phyloP scores from a whole-genome alignment of 2,113 vertebrate species.

The Siniperca chuatsi region DNA sequence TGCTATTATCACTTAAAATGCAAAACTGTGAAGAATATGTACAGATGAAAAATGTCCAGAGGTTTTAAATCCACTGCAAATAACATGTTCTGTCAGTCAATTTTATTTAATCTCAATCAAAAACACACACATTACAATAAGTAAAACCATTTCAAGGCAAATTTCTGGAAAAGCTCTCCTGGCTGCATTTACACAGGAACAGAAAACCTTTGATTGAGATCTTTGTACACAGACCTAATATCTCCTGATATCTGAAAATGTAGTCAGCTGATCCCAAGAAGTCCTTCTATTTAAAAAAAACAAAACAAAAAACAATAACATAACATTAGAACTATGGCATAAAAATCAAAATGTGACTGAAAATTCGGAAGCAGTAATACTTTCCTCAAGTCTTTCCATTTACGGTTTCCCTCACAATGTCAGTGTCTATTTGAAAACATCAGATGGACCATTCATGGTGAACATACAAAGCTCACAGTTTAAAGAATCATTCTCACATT shows the following conservation, averaged over 20 bases:
- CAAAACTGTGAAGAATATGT: background rate
- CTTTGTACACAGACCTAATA: slow-evolving; percentile 17
- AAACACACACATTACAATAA: slow-evolving; percentile 54
- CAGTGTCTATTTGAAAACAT: slow-evolving; percentile 47
- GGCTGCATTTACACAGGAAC: slow-evolving; percentile 16
- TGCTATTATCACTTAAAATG: background rate
- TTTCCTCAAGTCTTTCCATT: slow-evolving; percentile 52
- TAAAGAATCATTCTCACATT: slow-evolving; percentile 59
- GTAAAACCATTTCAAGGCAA: slow-evolving; percentile 54
- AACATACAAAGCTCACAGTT: slow-evolving; percentile 30
- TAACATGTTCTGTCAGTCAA: slow-evolving; percentile 29
- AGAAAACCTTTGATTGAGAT: slow-evolving; percentile 22
- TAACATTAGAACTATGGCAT: slow-evolving; percentile 6
- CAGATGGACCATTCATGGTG: slow-evolving; percentile 26
- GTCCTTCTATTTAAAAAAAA: background rate
- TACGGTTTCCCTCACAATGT: slow-evolving; percentile 19
- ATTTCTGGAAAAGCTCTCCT: slow-evolving; percentile 15
- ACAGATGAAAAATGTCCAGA: background rate
- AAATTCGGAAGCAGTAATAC: slow-evolving; percentile 65
- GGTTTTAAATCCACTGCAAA: slow-evolving; percentile 2
- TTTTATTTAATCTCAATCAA: slow-evolving; percentile 66
- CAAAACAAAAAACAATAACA: background rate
- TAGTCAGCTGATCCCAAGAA: background rate
- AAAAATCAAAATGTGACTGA: slow-evolving; percentile 37
- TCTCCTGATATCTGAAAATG: slow-evolving; percentile 13